These are phyloP conservation scores for Pseudocheirus occidentalis DNA, from an alignment of 2,797 vertebrate genomes.

Conservation along the genomic window DNA sequence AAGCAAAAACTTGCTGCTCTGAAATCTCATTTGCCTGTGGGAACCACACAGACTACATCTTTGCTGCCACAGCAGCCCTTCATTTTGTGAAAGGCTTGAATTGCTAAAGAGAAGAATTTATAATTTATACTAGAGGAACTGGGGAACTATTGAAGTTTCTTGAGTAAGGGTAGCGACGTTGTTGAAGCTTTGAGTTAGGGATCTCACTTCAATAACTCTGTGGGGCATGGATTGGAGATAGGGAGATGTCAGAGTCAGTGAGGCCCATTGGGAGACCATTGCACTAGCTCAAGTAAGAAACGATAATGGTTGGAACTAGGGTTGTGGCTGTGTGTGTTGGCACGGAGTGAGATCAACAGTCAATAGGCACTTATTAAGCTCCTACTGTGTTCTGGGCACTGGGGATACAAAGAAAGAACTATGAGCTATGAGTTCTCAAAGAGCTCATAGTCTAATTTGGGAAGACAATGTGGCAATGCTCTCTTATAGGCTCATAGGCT, in stretches of 20 bases:
- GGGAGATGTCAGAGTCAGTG: background rate
- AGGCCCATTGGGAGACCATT: background rate
- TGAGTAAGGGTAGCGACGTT: background rate
- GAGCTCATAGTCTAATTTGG: background rate
- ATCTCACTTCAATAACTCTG: background rate
- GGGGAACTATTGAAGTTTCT: background rate
- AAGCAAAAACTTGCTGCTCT: background rate
- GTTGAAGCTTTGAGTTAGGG: background rate
- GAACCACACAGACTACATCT: background rate
- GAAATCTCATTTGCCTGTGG: background rate
- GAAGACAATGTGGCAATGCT: background rate
- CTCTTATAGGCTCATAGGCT: too few relatives aligned
- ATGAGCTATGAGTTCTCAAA: background rate
- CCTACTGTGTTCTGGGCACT: background rate
- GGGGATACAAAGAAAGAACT: too few relatives aligned
- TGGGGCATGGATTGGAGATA: background rate
- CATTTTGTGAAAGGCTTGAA: too few relatives aligned
- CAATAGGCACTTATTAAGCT: background rate
- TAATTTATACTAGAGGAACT: background rate
- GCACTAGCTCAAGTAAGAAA: background rate
- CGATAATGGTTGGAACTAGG: background rate
- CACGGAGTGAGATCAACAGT: background rate
- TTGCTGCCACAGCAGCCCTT: background rate
- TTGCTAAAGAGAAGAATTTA: background rate
- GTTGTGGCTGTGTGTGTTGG: background rate